phyloP scores from a whole-genome alignment of 2,113 vertebrate genomes.

The Lathamus discolor region DNA sequence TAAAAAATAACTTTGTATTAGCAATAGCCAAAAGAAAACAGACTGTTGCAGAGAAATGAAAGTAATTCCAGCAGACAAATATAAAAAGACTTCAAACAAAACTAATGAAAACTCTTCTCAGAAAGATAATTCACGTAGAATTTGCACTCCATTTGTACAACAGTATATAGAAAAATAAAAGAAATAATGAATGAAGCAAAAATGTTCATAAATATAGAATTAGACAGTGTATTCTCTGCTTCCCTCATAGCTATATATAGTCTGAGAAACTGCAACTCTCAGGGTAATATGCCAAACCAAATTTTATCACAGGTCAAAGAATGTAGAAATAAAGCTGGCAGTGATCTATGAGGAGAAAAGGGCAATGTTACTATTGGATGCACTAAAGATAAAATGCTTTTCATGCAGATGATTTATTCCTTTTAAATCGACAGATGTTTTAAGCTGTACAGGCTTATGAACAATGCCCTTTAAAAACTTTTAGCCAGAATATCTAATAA shows the following conservation, averaged over 20 bases:
- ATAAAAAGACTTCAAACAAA: conserved; percentile 4
- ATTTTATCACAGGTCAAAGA: conserved; percentile 33
- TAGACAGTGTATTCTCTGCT: neutral
- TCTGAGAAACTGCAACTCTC: conserved; percentile 1
- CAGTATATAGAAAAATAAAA: neutral
- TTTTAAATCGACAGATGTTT: neutral
- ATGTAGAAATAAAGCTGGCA: neutral
- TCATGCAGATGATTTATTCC: neutral
- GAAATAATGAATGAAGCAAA: neutral
- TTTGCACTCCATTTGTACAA: neutral
- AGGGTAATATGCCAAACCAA: neutral
- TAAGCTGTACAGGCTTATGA: neutral
- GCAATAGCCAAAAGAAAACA: neutral
- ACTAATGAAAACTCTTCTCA: neutral
- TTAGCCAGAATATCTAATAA: neutral
- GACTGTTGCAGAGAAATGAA: neutral
- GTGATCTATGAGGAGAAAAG: neutral
- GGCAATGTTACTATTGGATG: neutral
- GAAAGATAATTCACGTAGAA: neutral
- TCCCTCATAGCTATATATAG: neutral
- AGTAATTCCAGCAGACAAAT: neutral
- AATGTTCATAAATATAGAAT: neutral
- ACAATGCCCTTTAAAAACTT: neutral
- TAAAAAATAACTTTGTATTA: neutral
- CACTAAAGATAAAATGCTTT: neutral